phyloP scores from a whole-genome alignment of 2,888 invertebrate species.

The Elegia similella region DNA sequence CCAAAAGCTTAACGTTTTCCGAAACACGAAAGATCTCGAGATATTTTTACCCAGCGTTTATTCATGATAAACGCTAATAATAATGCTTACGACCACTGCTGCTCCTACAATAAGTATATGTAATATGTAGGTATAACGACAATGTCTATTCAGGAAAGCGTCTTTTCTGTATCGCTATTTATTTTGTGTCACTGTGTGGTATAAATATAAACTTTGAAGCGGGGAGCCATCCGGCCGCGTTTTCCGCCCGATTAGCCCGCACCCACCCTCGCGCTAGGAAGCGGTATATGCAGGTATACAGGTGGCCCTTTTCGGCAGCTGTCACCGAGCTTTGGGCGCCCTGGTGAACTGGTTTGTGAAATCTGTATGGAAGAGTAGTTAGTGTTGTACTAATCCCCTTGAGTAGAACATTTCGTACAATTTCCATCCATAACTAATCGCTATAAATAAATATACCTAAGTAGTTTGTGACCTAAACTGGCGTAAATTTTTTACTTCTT shows the following conservation, averaged over 20 bases:
- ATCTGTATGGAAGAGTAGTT: conserved; percentile 22
- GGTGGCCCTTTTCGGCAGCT: conserved; percentile 12
- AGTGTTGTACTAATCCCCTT: neutral
- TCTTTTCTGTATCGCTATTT: neutral
- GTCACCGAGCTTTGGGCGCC: conserved; percentile 2
- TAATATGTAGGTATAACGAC: too few relatives aligned
- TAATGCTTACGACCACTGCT: neutral
- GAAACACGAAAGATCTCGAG: too few relatives aligned
- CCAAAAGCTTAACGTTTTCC: too few relatives aligned
- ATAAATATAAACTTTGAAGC: conserved; percentile 35
- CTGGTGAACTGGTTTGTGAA: conserved; percentile 21
- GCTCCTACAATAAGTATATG: neutral
- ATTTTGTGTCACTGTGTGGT: conserved; percentile 30
- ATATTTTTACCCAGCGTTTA: too few relatives aligned
- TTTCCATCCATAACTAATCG: too few relatives aligned
- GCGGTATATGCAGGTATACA: neutral
- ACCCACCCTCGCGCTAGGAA: conserved; percentile 24
- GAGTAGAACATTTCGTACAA: too few relatives aligned
- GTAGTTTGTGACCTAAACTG: too few relatives aligned
- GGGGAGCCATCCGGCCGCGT: conserved; percentile 50
- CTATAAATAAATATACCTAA: too few relatives aligned
- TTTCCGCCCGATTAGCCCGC: conserved; percentile 31
- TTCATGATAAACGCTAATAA: too few relatives aligned
- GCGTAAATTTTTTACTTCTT: too few relatives aligned
- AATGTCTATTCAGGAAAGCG: neutral